Conservation (phyloP, 2,113 vertebrate genomes). For the Isurus oxyrinchus region DNA sequence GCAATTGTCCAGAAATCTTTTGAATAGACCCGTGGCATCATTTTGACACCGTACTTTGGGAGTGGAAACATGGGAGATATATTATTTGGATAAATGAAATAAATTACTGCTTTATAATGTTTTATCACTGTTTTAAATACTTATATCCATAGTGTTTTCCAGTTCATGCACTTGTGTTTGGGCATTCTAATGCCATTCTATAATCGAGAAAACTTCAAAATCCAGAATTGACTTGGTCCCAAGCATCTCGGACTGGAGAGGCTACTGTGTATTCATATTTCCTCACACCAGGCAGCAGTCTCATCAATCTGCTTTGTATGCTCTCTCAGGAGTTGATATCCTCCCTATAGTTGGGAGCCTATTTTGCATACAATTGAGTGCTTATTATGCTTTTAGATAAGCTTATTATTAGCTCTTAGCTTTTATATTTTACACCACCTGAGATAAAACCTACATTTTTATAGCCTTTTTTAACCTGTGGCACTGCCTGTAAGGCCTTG, state of each 20-base stretch:
- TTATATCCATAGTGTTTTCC: neutral
- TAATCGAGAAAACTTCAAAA: neutral
- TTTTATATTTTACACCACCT: neutral
- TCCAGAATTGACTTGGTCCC: neutral
- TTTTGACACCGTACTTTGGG: neutral
- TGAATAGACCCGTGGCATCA: neutral
- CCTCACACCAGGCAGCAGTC: neutral
- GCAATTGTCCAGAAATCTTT: neutral
- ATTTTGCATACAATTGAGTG: neutral
- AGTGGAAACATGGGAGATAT: neutral
- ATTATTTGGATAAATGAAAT: neutral
- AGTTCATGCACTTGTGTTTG: neutral
- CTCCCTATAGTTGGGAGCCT: neutral
- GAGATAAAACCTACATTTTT: neutral
- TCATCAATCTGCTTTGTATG: neutral
- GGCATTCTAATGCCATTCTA: neutral
- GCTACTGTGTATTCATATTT: neutral
- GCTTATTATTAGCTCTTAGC: neutral
- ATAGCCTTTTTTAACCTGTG: neutral
- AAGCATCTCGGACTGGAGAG: neutral
- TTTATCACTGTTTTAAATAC: neutral
- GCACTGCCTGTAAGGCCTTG: neutral
- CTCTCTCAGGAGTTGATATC: neutral
- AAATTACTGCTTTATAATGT: too few species aligned
- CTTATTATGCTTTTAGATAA: neutral